A percentile compares a stretch with the other conserved stretches of the same genome.
Evolutionary conservation across 2,888 invertebrate genomes (phyloP).

Genomic region (Augiades crinisus): DNA sequence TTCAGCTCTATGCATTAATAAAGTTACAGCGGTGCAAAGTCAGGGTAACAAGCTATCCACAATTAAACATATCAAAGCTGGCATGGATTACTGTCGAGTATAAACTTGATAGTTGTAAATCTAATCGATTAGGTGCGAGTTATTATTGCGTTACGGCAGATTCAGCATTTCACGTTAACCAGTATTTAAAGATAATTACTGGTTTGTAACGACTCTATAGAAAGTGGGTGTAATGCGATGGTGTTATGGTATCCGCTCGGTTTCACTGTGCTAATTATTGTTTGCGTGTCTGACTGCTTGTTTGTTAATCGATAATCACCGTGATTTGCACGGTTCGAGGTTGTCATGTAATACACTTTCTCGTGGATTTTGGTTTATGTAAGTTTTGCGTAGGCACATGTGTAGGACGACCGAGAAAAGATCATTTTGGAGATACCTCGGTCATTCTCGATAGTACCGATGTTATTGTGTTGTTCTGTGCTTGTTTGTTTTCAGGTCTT

Average conservation of each 20-base stretch:
- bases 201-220: slow-evolving; percentile 12
- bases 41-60: too few relatives aligned
- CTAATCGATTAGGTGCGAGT: slow-evolving; percentile 21
- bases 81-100: not conserved
- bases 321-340: slow-evolving; percentile 13
- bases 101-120: slow-evolving; percentile 3
- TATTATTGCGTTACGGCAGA: slow-evolving; percentile 12
- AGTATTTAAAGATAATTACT: slow-evolving; percentile 1
- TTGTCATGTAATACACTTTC: slow-evolving; percentile 5
- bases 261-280: slow-evolving; percentile 18
- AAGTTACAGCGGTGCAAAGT: too few relatives aligned
- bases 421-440: too few relatives aligned
- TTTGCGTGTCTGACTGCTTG: slow-evolving; percentile 18
- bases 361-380: not conserved
- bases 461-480: too few relatives aligned
- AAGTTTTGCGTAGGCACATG: too few relatives aligned
- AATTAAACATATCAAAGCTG: not conserved
- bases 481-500: too few relatives aligned
- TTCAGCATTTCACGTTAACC: not conserved
- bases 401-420: too few relatives aligned
- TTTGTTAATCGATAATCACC: slow-evolving; percentile 20
- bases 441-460: too few relatives aligned
- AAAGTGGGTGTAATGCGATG: slow-evolving; percentile 15
- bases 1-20: too few relatives aligned
- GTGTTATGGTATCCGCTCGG: slow-evolving; percentile 14